These are phyloP conservation scores for Calameuta pallipes DNA, from an alignment of 2,888 invertebrate species.

Conservation along the genomic window DNA sequence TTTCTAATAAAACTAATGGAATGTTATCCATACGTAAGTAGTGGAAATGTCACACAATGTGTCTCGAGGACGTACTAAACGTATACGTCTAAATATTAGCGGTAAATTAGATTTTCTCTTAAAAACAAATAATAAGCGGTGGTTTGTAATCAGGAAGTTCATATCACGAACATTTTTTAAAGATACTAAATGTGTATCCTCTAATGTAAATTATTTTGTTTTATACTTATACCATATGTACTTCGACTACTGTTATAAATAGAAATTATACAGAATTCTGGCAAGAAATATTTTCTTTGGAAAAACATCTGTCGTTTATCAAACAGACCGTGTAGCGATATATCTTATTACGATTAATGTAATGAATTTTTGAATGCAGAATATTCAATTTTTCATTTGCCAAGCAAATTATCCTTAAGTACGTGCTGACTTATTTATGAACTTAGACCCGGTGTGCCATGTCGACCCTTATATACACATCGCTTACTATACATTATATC, in stretches of 20 bases:
- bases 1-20: not conserved
- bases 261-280: not conserved
- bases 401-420: not conserved
- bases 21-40: not conserved
- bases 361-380: not conserved
- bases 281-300: not conserved
- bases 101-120: not conserved
- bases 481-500: not conserved
- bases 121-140: not conserved
- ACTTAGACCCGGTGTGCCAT: not conserved
- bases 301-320: not conserved
- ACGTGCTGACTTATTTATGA: not conserved
- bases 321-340: not conserved
- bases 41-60: not conserved
- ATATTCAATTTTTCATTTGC: not conserved
- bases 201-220: not conserved
- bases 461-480: not conserved
- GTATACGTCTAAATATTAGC: not conserved
- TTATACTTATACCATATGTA: not conserved
- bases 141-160: not conserved
- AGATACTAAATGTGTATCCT: not conserved
- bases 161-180: not conserved
- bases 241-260: not conserved
- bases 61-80: not conserved
- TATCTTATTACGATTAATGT: not conserved